These are phyloP conservation scores for Thyatira batis DNA, from an alignment of 2,888 invertebrate genomes.

Conservation along the genomic window DNA sequence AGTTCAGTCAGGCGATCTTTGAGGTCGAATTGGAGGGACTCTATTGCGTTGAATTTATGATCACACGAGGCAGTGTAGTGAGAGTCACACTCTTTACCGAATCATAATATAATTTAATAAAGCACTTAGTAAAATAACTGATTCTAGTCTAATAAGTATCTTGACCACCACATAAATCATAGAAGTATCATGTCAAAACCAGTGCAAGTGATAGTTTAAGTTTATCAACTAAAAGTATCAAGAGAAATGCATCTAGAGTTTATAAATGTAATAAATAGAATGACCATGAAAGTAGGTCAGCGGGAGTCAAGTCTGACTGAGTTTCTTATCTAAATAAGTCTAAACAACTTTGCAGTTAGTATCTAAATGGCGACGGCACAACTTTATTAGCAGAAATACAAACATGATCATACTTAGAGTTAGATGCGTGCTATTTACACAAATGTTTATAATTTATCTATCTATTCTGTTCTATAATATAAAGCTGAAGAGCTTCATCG, in stretches of 20 bases:
- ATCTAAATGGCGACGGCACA: not conserved
- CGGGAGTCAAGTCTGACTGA: constrained; percentile 32
- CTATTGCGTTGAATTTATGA: constrained; percentile 5
- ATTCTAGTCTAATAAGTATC: no score
- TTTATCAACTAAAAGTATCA: no score
- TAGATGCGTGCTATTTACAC: not conserved
- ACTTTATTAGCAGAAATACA: not conserved
- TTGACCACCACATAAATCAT: no score
- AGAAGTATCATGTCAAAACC: no score
- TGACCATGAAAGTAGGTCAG: constrained; percentile 47
- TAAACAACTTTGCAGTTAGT: constrained; percentile 33
- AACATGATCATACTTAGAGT: not conserved
- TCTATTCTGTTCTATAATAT: no score
- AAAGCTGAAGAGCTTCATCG: no score
- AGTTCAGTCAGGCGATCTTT: not conserved
- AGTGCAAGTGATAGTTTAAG: no score
- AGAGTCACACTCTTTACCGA: not conserved
- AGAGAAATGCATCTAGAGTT: constrained; percentile 28
- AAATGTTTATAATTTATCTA: not conserved
- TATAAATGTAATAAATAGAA: constrained; percentile 5
- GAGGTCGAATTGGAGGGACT: not conserved
- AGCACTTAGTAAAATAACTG: no score
- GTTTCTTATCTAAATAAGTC: constrained; percentile 51
- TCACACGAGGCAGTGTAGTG: not conserved
- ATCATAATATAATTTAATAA: no score